Evolutionary conservation across 2,113 vertebrate genomes (phyloP), one percentile per base, ranked within the genome.

Genomic region (Aleadryas rufinucha): DNA sequence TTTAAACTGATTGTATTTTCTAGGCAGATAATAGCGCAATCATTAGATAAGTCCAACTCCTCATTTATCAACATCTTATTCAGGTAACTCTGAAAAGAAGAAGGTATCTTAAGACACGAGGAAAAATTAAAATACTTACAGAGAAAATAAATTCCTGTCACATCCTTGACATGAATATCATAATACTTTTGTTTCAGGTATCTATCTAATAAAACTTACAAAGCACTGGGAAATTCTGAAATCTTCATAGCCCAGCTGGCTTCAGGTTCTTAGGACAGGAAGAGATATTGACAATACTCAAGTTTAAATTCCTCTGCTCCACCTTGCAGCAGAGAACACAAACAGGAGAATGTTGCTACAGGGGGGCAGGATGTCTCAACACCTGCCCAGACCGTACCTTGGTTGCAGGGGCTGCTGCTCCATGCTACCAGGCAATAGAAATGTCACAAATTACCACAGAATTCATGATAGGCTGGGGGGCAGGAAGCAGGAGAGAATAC

Each of bases 1-100:
- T 96, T 92, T 68, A 77, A 97, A 82, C 31, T 50, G 27, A 76
- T 89, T 14, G 22, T 83, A 71, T 95, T 96, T 94, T 95, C 80
- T 75, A 84, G 42, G 42, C 31, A 93, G 89, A 93, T 84, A 94
- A 94, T 78, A 87, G 80, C 33, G 59, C 41, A 41, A 87, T 84
- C 52, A 87, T 78, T 85, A 85, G 39, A 30, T 52, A 80, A 93
- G 49, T 26, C 54, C 19, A 90, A 64, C 41, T 92, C 63, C 50
- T 72, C 53, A 64, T 95, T 95, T 84, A 93, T 92, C 75, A 93
- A 63, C 44, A 69, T 61, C 80, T 87, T 66, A 37, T 87, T 96
- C 76, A 65, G 65, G 57, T 88, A 90, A 66, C 7, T 76, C 74
- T 47, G 35, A 72, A 95, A 79, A 82, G 53, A 85, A 35, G 12